phyloP scores from a whole-genome alignment of 2,113 vertebrate species.

The Entomyzon cyanotis region DNA sequence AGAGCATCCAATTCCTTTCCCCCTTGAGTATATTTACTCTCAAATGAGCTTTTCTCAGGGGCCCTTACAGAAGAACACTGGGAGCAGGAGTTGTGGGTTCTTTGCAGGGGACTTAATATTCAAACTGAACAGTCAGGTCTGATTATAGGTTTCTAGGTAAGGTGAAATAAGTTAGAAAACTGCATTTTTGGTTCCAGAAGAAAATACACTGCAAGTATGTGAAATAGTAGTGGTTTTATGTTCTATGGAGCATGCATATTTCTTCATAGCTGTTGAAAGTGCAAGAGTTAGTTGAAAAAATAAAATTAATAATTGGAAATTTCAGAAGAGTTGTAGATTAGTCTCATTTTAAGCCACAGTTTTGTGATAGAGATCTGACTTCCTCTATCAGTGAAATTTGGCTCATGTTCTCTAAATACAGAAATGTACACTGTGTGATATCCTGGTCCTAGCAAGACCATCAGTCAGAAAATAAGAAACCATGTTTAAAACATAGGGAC shows the following conservation, averaged over 20 bases:
- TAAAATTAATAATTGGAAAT: not conserved
- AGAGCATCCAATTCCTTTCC: not conserved
- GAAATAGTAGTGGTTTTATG: not conserved
- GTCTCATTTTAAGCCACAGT: not conserved
- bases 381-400: not conserved
- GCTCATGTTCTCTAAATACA: not conserved
- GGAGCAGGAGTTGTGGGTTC: not conserved
- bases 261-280: not conserved
- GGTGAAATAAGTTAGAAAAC: not conserved
- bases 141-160: not conserved
- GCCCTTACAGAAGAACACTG: not conserved
- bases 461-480: not conserved
- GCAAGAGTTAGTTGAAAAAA: not conserved
- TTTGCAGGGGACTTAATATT: not conserved
- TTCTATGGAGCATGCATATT: not conserved
- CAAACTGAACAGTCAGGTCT: not conserved
- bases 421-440: not conserved
- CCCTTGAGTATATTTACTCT: not conserved
- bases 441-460: not conserved
- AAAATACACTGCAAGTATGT: not conserved
- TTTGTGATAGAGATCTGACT: not conserved
- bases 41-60: not conserved
- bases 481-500: not conserved
- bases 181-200: not conserved
- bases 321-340: not conserved